Conservation (phyloP, 2,113 vertebrate species). For the Andinoacara biseriatus region DNA sequence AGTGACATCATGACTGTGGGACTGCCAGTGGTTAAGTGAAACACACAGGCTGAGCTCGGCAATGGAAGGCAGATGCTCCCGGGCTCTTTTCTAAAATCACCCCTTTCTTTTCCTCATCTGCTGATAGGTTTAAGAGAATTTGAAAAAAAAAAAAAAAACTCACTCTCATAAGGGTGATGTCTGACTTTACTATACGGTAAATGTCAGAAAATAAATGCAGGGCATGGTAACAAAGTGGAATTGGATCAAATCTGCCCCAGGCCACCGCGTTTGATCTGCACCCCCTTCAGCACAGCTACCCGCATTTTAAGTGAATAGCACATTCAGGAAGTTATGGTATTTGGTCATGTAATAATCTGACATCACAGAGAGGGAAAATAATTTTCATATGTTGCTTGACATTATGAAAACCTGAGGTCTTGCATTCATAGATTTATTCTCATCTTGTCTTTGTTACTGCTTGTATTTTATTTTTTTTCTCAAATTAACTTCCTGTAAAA, state of each 20-base stretch:
- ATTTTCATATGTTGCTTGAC: conserved; percentile 71
- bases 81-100: conserved; percentile 30
- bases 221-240: conserved; percentile 74
- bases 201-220: conserved; percentile 78
- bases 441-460: conserved; percentile 44
- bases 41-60: conserved; percentile 73
- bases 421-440: conserved; percentile 35
- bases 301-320: conserved; percentile 45
- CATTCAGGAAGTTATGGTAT: conserved; percentile 73
- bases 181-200: conserved; percentile 69
- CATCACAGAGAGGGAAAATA: conserved; percentile 66
- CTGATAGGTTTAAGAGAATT: conserved; percentile 56
- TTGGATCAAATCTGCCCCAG: conserved; percentile 76
- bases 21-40: conserved; percentile 71
- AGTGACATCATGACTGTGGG: conserved; percentile 72
- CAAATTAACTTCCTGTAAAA: conserved; percentile 43
- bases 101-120: conserved; percentile 23
- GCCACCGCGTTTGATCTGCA: conserved; percentile 75
- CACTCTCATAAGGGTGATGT: conserved; percentile 48
- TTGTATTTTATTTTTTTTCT: background rate
- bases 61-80: conserved; percentile 80
- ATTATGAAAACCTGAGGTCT: conserved; percentile 43
- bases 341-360: conserved; percentile 71
- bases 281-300: conserved; percentile 56
- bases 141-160: conserved; percentile 62